phyloP scores from a whole-genome alignment of 2,797 vertebrate genomes.

The Lithobates pipiens region DNA sequence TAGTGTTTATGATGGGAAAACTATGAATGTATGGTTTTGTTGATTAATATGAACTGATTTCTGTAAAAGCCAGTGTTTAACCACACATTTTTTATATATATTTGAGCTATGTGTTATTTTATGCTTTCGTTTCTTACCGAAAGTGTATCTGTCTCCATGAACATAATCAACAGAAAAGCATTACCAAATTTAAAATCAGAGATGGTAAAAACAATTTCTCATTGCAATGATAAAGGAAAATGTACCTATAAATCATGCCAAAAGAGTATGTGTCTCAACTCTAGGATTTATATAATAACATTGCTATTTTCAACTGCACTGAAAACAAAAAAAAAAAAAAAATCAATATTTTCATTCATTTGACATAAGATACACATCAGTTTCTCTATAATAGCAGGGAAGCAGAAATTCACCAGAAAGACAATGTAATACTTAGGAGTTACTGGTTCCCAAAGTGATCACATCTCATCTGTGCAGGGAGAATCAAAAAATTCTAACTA shows the following conservation, averaged over 20 bases:
- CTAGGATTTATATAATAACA: conserved; percentile 37
- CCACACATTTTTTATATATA: too few species aligned
- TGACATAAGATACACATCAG: conserved; percentile 42
- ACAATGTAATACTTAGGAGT: conserved; percentile 10
- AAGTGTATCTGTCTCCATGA: conserved; percentile 44
- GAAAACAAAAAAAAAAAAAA: conserved; percentile 38
- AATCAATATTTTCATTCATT: conserved; percentile 55
- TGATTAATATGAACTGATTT: too few species aligned
- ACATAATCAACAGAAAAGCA: conserved; percentile 51
- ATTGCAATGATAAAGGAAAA: conserved; percentile 21
- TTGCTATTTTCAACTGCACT: conserved; percentile 15
- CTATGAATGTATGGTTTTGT: too few species aligned
- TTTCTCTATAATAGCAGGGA: conserved; percentile 40
- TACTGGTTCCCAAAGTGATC: too few species aligned
- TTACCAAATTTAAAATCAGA: conserved; percentile 46
- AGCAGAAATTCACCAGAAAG: conserved; percentile 22
- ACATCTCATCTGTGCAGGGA: not conserved
- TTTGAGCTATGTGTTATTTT: not conserved
- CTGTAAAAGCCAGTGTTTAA: too few species aligned
- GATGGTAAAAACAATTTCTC: conserved; percentile 11
- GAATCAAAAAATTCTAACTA: not conserved
- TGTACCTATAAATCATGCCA: conserved; percentile 11
- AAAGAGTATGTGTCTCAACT: conserved; percentile 12
- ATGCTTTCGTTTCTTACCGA: conserved; percentile 7
- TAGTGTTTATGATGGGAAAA: too few species aligned